phyloP scores from a whole-genome alignment of 1,140 invertebrate species.

The Pseudoatta argentina region DNA sequence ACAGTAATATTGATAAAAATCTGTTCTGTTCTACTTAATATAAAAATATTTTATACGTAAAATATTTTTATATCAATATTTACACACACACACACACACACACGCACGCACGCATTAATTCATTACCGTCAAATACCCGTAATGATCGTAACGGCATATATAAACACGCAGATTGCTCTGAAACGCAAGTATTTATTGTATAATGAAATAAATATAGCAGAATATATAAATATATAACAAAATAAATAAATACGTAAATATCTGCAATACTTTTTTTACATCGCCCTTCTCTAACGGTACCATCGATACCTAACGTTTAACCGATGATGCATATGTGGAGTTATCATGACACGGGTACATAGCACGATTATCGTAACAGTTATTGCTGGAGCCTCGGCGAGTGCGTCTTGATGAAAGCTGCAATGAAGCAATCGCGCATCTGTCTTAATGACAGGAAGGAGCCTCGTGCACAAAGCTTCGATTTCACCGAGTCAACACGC shows the following conservation, averaged over 20 bases:
- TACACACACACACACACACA: neutral
- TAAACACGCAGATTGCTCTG: neutral
- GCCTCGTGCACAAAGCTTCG: conserved; percentile 40
- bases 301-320: neutral
- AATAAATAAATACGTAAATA: conserved; percentile 16
- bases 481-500: conserved; percentile 39
- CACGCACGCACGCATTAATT: conserved; percentile 17
- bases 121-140: neutral
- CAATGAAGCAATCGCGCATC: conserved; percentile 55
- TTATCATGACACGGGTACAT: conserved; percentile 14
- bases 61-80: neutral
- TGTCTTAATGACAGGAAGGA: conserved; percentile 50
- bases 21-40: neutral
- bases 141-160: too few relatives aligned
- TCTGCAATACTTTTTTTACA: conserved; percentile 1
- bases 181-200: conserved; percentile 4
- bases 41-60: neutral
- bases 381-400: neutral
- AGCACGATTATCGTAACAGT: conserved; percentile 13
- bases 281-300: neutral
- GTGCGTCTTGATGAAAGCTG: conserved; percentile 43
- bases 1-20: neutral
- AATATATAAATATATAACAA: neutral
- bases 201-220: neutral
- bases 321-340: neutral